Conservation (phyloP, 1,140 invertebrate species). For the Musca vetustissima region DNA sequence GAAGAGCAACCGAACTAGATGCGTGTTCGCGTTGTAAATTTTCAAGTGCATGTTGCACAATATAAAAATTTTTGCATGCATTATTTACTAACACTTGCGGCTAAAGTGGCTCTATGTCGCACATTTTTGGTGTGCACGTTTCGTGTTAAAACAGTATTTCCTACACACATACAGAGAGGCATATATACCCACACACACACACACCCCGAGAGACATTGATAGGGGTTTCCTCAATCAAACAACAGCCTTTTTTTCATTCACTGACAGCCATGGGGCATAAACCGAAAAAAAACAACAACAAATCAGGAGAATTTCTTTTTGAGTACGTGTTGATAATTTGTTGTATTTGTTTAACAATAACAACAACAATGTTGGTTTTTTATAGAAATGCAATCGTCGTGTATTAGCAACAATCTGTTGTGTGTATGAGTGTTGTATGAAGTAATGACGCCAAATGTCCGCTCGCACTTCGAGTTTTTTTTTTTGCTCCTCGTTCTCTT, state of each 20-base stretch:
- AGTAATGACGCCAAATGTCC: no score
- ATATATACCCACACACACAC: no score
- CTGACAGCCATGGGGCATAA: background rate
- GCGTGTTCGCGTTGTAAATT: background rate
- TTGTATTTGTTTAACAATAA: constrained; percentile 13
- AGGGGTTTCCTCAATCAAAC: constrained; percentile 5
- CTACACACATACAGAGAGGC: no score
- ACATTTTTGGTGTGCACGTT: background rate
- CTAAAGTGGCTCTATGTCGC: constrained; percentile 16
- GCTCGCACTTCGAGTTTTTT: no score
- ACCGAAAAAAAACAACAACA: no score
- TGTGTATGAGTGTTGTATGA: no score
- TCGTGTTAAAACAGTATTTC: constrained; percentile 15
- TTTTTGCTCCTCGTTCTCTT: no score
- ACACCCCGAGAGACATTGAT: no score
- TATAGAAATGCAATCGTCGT: no score
- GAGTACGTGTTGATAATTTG: constrained; percentile 8
- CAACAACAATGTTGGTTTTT: no score
- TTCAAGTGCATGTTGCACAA: constrained; percentile 24
- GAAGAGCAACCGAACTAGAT: no score
- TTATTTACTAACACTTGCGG: background rate
- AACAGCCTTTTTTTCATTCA: background rate
- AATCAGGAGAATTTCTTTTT: background rate
- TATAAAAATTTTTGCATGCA: constrained; percentile 13
- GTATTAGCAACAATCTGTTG: no score